Base-by-base conservation (phyloP, 1,140 invertebrate genomes). In the Diorhabda elongata region DNA sequence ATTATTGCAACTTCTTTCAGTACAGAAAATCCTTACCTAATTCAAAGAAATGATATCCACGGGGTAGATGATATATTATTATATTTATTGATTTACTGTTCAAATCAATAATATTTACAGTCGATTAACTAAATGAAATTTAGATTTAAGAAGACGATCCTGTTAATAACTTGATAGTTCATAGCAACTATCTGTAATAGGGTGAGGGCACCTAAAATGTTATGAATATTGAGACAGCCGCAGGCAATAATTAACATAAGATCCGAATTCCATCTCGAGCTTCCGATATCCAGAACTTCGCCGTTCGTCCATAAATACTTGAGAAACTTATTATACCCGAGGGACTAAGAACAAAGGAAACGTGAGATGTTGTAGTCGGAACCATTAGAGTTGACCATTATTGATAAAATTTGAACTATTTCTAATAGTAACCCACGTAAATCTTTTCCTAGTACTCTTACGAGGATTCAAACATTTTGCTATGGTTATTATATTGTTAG, bases 211-310 rank as follows among this genome's bases (percentile, higher is more conserved):
- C 45, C 61, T 65, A 63, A 64, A 75, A 73, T 73, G 74, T 74
- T 77, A 75, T 73, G 76, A 75, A 77, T 77, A 77, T 75, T 75
- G 76, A 74, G 74, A 75, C 71, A 66, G 69, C 76, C 76, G 71
- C 74, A 73, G 75, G 74, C 73, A 70, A 76, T 76, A 76, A 76
- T 76, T 75, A 76, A 74, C 75, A 76, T 76, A 76, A 76, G 74
- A 76, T 76, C 74, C 70, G 44, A 69, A 64, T 69, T 69, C 61
- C 61, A 69, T 43, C 42, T 59, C 47, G 47, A 64, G 26, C 64
- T 68, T 47, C 44, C 61, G 41, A 64, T 52, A 52, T 52, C 47
- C 47, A 52, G 47, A 64, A 44, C 56, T 60, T 11, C 42, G 43
- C 43, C 9, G 42, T 42, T 45, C n/a, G 7, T 47, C 47, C 47